A percentile compares a stretch with the other conserved stretches of the same genome.
Evolutionary conservation across 2,113 vertebrate species (phyloP).

Genomic region (Dicaeum eximium): DNA sequence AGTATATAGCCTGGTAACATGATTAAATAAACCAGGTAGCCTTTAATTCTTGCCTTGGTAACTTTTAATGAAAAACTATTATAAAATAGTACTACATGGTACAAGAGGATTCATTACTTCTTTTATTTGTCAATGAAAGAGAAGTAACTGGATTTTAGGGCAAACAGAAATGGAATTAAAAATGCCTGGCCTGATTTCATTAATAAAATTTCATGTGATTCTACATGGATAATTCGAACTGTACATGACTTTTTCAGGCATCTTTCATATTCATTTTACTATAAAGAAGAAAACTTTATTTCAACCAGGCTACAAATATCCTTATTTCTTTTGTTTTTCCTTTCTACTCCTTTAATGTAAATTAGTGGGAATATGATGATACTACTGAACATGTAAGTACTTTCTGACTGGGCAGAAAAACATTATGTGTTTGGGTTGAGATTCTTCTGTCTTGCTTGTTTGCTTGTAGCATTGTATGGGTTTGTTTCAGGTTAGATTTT

Average conservation of each 20-base stretch:
- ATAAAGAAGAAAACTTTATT: slow-evolving; percentile 16
- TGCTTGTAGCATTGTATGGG: background rate
- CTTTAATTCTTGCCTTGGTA: slow-evolving; percentile 2
- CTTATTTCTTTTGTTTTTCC: slow-evolving; percentile 78
- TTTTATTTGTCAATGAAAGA: background rate
- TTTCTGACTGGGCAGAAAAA: slow-evolving; percentile 40
- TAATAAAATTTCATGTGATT: background rate
- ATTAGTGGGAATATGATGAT: slow-evolving; percentile 99
- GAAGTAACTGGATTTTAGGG: background rate
- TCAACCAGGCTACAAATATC: slow-evolving; percentile 55
- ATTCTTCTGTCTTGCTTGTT: background rate
- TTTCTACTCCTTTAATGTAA: slow-evolving; percentile 70
- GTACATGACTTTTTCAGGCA: background rate
- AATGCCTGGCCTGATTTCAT: background rate
- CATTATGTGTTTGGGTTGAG: background rate
- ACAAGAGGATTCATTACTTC: background rate
- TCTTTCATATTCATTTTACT: background rate
- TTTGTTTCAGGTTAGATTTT: background rate
- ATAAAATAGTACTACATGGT: background rate
- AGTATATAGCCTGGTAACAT: background rate
- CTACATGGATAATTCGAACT: background rate
- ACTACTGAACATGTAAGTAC: slow-evolving; percentile 98
- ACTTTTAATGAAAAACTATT: background rate
- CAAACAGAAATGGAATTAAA: background rate
- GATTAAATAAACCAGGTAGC: background rate